Base-by-base conservation (phyloP, 2,797 vertebrate genomes). In the Silurus lanzhouensis region DNA sequence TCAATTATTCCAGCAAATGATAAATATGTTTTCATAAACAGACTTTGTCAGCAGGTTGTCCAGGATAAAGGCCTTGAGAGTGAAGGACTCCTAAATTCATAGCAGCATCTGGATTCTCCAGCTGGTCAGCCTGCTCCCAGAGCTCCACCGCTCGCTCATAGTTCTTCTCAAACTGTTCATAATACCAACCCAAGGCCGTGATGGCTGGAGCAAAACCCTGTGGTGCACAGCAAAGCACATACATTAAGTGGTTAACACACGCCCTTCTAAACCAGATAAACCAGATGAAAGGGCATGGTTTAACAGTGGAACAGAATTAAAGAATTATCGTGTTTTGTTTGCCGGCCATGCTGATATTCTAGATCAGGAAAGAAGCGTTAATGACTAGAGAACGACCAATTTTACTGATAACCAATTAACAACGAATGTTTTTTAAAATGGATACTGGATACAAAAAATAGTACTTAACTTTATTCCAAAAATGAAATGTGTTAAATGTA, bases 161-260 rank as follows among this genome's bases (percentile, higher is more conserved):
- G 89, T 96, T 92, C 6, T 83, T 81, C 86, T 96, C 92, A 81
- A 89, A 93, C 57, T 92, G 90, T 90, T 96, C 95, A 13, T 96
- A 95, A 89, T 96, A 96, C 96, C 96, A 96, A 70, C 92, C 96
- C 83, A 96, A 89, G 72, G 96, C 96, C 0, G 90, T 96, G 75
- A 96, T 89, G 2, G 95, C 96, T 10, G 95, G 95, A 78, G 92
- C 90, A 79, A 93, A 95, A 71, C 94, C 92, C 96, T 96, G 85
- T 4, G 4, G 55, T 13, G 52, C 15, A 61, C 52, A 81, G 60
- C 38, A 84, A 48, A 55, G 48, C 20, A 67, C 14, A 83, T 72
- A 19, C 0, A 80, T 80, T 27, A 80, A 72, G 4, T 12, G 22
- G 13, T 61, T 58, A 75, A 63, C 57, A 83, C 82, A 61, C 2